Conservation (phyloP, 2,113 vertebrate genomes). For the Leptocoma aspasia region DNA sequence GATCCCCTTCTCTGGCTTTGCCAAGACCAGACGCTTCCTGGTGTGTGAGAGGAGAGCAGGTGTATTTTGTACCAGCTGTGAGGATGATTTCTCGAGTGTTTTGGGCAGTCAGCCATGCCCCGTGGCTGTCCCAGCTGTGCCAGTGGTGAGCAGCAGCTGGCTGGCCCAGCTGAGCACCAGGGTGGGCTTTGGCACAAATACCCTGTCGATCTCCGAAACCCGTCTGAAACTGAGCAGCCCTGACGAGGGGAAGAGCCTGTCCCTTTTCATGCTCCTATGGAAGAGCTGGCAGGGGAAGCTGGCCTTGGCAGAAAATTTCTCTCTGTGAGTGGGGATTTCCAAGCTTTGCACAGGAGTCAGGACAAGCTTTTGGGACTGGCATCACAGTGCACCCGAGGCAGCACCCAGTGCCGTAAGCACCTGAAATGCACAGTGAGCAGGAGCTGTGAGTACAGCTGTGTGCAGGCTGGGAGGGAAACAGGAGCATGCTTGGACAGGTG, state of each 20-base stretch:
- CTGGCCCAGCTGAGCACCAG: fast-evolving
- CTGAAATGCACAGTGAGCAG: background rate
- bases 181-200: background rate
- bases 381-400: background rate
- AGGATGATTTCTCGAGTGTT: background rate
- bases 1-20: background rate
- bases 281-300: background rate
- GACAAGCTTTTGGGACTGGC: background rate
- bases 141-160: background rate
- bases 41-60: background rate
- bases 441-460: background rate
- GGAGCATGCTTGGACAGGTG: background rate
- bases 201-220: fast-evolving
- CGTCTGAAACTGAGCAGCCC: background rate
- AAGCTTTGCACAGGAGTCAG: background rate
- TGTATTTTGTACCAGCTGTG: background rate
- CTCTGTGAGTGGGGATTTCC: fast-evolving
- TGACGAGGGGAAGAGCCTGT: fast-evolving
- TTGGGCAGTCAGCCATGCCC: background rate
- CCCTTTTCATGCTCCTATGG: background rate
- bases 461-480: background rate
- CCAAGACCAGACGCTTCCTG: background rate
- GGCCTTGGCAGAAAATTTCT: background rate
- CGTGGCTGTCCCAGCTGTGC: background rate
- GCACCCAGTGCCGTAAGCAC: background rate